Evolutionary conservation across 2,113 vertebrate species (phyloP), one percentile per base, ranked within the genome.

Genomic region (Callopanchax toddi): DNA sequence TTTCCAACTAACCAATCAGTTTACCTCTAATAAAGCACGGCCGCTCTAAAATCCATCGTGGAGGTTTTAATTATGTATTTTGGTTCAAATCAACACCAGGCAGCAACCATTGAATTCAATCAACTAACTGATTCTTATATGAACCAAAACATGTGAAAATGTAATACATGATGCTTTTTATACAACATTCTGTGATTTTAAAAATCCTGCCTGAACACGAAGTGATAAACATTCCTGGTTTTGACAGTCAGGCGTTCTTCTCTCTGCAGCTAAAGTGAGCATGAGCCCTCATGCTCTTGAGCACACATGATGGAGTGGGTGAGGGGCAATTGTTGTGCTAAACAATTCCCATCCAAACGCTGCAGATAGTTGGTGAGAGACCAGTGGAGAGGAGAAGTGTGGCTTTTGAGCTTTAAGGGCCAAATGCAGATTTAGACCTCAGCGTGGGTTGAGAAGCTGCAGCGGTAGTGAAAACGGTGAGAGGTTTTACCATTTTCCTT

Each of bases 321-420:
- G 64, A 69, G 65, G 72, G 36, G 11, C 34, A 68, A 61, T 54
- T 71, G 53, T 68, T 74, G 36, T 60, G 56, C 44, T 32, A 32
- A 32, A 32, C 60, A 77, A 76, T 89, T 79, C 78, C 57, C 60
- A 51, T 74, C n/a, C 26, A 61, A 65, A 65, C 54, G 44, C 76
- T 42, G 62, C 51, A 71, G 45, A 59, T 17, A 45, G 23, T 54
- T 45, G 17, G 62, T 16, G 52, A 71, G 50, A 11, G 40, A 43
- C 18, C 15, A 34, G 17, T 32, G 11, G 25, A 22, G 42, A 13
- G 25, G 48, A 64, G 53, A 50, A 51, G 54, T 50, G 60, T 66
- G 37, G 32, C 39, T 60, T 83, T 74, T 34, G 25, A 61, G 46
- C 20, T 68, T 2, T 20, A 61, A 56, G 34, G 59, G 48, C 36